These are phyloP conservation scores for Brachystomella parvula DNA, from an alignment of 1,140 invertebrate genomes.

Conservation along the genomic window DNA sequence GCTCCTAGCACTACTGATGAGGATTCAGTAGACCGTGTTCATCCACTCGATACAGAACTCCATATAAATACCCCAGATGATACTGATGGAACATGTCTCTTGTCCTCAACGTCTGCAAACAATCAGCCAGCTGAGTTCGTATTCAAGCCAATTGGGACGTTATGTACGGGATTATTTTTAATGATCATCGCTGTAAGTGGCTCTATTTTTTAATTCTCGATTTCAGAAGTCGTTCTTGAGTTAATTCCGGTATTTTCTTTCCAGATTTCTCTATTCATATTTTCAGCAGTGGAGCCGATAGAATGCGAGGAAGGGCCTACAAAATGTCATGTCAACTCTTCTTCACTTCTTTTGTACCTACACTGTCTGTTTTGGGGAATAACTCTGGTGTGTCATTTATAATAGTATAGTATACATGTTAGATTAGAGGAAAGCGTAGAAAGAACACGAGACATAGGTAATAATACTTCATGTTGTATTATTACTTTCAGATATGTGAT, in stretches of 20 bases:
- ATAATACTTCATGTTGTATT: neutral
- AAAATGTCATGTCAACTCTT: conserved; percentile 18
- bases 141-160: conserved; percentile 22
- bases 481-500: conserved; percentile 30
- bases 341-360: conserved; percentile 31
- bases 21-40: neutral
- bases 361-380: conserved; percentile 31
- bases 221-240: neutral
- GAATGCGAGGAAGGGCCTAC: conserved; percentile 8
- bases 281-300: conserved; percentile 15
- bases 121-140: neutral
- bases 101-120: neutral
- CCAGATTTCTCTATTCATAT: conserved; percentile 19
- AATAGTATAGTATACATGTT: neutral
- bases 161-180: conserved; percentile 6
- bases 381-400: conserved; percentile 20
- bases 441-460: neutral
- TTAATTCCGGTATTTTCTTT: neutral
- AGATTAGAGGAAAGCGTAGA: neutral
- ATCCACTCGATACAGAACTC: neutral
- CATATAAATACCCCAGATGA: neutral
- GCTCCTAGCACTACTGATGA: neutral
- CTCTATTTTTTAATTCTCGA: neutral
- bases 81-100: neutral
- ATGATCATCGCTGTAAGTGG: conserved; percentile 19